phyloP scores from a whole-genome alignment of 64 coral and sea anemone genomes.

The Actinia tenebrosa region DNA sequence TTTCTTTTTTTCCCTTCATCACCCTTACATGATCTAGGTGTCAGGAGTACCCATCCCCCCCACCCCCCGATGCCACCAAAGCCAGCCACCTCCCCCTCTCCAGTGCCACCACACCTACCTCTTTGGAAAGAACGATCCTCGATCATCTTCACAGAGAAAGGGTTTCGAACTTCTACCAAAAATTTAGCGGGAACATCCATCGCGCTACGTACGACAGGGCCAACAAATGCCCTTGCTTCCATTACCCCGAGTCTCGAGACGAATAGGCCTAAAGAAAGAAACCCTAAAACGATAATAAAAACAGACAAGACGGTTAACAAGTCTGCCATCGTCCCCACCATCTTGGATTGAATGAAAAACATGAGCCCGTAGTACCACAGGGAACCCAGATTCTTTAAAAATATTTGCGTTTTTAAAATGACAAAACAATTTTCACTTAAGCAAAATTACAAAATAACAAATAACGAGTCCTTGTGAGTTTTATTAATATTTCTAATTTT shows the following conservation, averaged over 20 bases:
- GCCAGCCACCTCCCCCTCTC: no score
- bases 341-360: conserved; percentile 38
- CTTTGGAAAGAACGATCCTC: not conserved
- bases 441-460: not conserved
- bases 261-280: conserved; percentile 62
- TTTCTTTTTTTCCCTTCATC: no score
- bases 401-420: not conserved
- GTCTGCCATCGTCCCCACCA: conserved; percentile 40
- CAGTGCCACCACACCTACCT: not conserved
- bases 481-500: not conserved
- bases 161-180: conserved; percentile 73
- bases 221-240: conserved; percentile 56
- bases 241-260: conserved; percentile 72
- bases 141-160: conserved; percentile 37
- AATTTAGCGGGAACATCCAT: conserved; percentile 46
- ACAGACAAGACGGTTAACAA: conserved; percentile 31
- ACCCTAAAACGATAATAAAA: conserved; percentile 44
- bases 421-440: not conserved
- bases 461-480: not conserved
- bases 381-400: not conserved
- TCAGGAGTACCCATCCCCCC: no score
- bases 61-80: no score
- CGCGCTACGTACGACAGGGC: conserved; percentile 20
- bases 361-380: not conserved
- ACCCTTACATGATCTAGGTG: no score